A percentile compares a stretch with the other conserved stretches of the same genome.
phyloP scores from a whole-genome alignment of 2,113 vertebrate genomes.

The Tyrannus savana region DNA sequence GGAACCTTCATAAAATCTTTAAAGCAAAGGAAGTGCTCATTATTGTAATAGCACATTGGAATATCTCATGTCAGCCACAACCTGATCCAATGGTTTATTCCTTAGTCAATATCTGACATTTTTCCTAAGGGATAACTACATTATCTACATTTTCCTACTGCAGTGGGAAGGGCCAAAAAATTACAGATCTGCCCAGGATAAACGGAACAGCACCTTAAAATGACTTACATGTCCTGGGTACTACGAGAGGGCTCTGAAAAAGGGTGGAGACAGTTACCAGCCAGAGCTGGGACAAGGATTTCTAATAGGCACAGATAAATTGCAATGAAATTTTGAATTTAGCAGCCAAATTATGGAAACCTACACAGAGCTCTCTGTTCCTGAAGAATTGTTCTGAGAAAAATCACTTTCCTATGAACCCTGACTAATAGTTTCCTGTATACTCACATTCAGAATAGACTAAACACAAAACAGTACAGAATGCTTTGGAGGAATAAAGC shows the following conservation, averaged over 20 bases:
- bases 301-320: not conserved
- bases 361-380: not conserved
- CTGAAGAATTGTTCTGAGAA: not conserved
- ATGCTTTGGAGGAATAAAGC: not conserved
- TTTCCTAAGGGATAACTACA: not conserved
- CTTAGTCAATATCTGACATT: not conserved
- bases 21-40: not conserved
- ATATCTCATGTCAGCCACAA: not conserved
- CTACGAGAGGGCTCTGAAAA: not conserved
- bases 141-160: not conserved
- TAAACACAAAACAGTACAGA: not conserved
- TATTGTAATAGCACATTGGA: not conserved
- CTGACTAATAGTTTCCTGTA: not conserved
- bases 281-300: too few relatives aligned
- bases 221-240: not conserved
- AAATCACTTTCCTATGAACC: not conserved
- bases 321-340: not conserved
- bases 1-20: not conserved
- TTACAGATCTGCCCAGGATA: not conserved
- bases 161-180: not conserved
- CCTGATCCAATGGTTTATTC: not conserved
- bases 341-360: not conserved
- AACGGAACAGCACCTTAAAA: not conserved
- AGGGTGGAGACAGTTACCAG: not conserved
- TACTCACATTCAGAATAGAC: not conserved